Evolutionary conservation across 1,140 invertebrate genomes (phyloP).

Genomic region (Cydia strobilella): DNA sequence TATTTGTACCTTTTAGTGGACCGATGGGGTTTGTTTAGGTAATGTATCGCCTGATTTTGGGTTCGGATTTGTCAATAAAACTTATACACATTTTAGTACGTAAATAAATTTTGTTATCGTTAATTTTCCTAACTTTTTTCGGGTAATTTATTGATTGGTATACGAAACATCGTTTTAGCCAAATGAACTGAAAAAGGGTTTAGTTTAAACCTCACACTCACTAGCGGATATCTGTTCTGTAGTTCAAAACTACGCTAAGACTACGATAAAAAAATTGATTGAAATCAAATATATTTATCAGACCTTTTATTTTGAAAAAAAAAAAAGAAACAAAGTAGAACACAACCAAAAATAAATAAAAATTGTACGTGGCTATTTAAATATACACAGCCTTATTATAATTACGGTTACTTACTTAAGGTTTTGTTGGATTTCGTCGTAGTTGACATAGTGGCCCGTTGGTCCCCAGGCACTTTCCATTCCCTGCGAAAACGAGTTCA

Average conservation of each 20-base stretch:
- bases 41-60: background rate
- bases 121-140: background rate
- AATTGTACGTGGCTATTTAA: background rate
- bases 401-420: constrained; percentile 82
- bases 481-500: constrained; percentile 55
- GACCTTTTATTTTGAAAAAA: too few relatives aligned
- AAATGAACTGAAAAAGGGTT: too few relatives aligned
- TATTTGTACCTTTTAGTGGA: constrained; percentile 5
- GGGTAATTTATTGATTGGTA: background rate
- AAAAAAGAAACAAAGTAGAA: too few relatives aligned
- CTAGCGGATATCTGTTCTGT: too few relatives aligned
- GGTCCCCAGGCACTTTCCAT: constrained; percentile 81
- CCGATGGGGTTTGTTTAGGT: background rate
- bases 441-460: constrained; percentile 90
- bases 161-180: too few relatives aligned
- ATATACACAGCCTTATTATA: constrained; percentile 15
- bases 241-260: too few relatives aligned
- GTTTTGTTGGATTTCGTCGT: constrained; percentile 91
- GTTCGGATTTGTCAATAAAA: constrained; percentile 2
- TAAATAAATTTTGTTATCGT: background rate
- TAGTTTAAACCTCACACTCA: too few relatives aligned
- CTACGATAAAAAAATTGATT: too few relatives aligned
- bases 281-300: too few relatives aligned
- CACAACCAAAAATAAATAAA: too few relatives aligned
- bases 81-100: constrained; percentile 1